These are phyloP conservation scores for Mystacides longicornis DNA, from an alignment of 2,888 invertebrate species.

Conservation along the genomic window DNA sequence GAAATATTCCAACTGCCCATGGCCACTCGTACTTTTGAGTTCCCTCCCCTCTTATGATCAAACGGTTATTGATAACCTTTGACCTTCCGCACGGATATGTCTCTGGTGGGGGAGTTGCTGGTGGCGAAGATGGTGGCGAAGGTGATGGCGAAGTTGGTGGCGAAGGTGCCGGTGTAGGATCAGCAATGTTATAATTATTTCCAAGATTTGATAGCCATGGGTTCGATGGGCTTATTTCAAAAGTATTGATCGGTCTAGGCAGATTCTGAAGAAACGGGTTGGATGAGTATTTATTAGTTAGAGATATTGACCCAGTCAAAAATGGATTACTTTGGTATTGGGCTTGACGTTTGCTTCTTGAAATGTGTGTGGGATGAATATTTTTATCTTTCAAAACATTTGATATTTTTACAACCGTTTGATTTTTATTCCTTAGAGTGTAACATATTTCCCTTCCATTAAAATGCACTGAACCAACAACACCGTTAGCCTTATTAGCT, in stretches of 20 bases:
- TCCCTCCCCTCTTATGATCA: slow-evolving; percentile 29
- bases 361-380: not conserved
- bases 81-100: slow-evolving; percentile 22
- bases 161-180: not conserved
- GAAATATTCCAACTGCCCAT: slow-evolving; percentile 36
- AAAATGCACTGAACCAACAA: slow-evolving; percentile 33
- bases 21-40: slow-evolving; percentile 35
- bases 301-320: not conserved
- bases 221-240: not conserved
- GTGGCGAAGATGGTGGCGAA: not conserved
- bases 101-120: not conserved
- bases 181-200: not conserved
- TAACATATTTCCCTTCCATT: slow-evolving; percentile 34
- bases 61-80: slow-evolving; percentile 25
- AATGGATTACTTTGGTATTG: not conserved
- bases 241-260: not conserved
- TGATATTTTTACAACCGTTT: too few relatives aligned
- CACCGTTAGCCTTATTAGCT: slow-evolving; percentile 29
- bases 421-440: slow-evolving; percentile 33
- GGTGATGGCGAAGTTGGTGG: not conserved
- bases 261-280: not conserved
- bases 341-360: not conserved
- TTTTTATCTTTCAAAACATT: too few relatives aligned
- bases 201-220: not conserved
- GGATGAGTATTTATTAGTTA: not conserved